A percentile compares a stretch with the other conserved stretches of the same genome.
phyloP scores from a whole-genome alignment of 2,113 vertebrate genomes.

The Helogale parvula region DNA sequence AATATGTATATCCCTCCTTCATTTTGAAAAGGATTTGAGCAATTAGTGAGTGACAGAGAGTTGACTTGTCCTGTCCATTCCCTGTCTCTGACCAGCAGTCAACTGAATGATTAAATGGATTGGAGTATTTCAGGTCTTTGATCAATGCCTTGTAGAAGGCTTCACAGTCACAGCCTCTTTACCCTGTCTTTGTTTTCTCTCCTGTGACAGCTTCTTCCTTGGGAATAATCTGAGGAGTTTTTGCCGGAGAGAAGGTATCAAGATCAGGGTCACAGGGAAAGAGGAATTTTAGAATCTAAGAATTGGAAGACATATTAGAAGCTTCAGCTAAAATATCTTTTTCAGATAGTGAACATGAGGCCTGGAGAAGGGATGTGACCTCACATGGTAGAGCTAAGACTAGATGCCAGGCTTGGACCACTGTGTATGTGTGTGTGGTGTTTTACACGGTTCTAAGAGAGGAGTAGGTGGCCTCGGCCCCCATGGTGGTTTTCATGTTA shows the following conservation, averaged over 20 bases:
- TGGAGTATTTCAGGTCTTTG: neutral
- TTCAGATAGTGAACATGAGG: constrained; percentile 29
- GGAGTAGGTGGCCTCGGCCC: neutral
- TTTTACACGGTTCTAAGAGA: neutral
- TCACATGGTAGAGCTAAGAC: neutral
- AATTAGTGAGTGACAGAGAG: neutral
- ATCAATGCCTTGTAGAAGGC: neutral
- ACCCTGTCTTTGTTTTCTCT: neutral
- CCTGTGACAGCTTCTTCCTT: neutral
- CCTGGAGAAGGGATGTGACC: neutral
- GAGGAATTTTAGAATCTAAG: constrained; percentile 4
- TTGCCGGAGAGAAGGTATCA: constrained; percentile 24
- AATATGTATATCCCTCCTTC: neutral
- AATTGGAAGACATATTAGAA: constrained; percentile 30
- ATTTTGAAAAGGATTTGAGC: constrained; percentile 36
- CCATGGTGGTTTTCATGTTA: neutral
- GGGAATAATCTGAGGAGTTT: constrained; percentile 16
- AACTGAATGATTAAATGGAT: neutral
- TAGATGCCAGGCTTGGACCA: neutral
- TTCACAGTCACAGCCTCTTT: neutral
- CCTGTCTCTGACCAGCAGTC: neutral
- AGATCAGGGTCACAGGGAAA: constrained; percentile 2
- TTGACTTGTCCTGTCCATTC: neutral
- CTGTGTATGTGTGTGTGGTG: neutral
- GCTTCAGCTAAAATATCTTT: constrained; percentile 33